phyloP scores from a whole-genome alignment of 2,113 vertebrate species.

The Furnarius figulus region DNA sequence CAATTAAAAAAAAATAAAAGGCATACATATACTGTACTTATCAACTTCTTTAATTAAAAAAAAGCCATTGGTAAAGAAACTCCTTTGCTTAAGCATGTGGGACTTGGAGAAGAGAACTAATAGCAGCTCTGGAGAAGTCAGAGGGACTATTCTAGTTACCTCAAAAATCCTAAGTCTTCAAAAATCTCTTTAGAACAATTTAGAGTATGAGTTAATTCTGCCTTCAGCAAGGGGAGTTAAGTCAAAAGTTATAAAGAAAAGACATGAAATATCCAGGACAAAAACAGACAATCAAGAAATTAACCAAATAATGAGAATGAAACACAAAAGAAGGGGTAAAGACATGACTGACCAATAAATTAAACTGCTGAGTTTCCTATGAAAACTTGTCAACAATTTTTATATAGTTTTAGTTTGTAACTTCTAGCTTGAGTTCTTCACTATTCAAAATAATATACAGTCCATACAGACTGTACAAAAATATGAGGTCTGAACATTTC shows the following conservation, averaged over 20 bases:
- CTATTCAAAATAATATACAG: background rate
- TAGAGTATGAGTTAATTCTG: background rate
- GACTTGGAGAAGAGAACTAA: background rate
- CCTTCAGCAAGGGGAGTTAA: background rate
- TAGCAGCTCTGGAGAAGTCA: background rate
- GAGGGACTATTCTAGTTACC: background rate
- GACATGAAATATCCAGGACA: background rate
- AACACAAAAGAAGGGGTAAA: background rate
- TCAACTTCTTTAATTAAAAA: background rate
- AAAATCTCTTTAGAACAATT: background rate
- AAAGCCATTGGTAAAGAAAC: background rate
- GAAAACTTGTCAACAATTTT: background rate
- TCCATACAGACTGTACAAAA: background rate
- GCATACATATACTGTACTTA: background rate
- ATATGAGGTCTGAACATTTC: background rate
- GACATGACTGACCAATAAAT: background rate
- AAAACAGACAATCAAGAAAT: background rate
- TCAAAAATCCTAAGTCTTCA: background rate
- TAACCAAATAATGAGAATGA: background rate
- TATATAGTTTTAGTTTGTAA: background rate
- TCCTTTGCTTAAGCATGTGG: background rate
- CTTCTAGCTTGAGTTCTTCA: background rate
- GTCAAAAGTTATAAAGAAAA: background rate
- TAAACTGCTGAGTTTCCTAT: background rate
- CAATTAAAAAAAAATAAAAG: background rate